Base-by-base conservation (phyloP, 92 coral and sea anemone species). In the Heteractis magnifica region DNA sequence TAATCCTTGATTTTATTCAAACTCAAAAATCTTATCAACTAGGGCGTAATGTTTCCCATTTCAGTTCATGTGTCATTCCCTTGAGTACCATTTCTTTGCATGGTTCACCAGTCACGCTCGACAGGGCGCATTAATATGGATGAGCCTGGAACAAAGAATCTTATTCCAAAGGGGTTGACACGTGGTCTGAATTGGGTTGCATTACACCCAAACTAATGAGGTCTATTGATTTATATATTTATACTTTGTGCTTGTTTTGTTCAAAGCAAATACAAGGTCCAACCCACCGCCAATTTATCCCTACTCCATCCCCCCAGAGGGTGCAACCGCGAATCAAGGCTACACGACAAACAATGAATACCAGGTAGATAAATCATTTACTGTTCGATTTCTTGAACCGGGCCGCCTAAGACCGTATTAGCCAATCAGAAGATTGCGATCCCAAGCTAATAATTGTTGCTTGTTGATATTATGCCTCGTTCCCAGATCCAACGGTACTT, bases 301-400 rank as follows among this genome's bases (percentile, higher is more conserved):
- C 49, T 93, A 88, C 82, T 88, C 94, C 34, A 91, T 93, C 72
- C 97, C 94, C 82, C 94, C 97, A 19, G 97, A 91, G 81, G 97
- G 94, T 10, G 88, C 87, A 49, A 82, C 86, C 51, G 88, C 77
- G 71, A 89, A 77, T 75, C 97, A 93, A 75, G 86, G 97, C 52
- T 93, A 91, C 85, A 72, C 76, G 12, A 65, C 79, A 5, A 20
- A 64, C 56, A 15, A 34, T 52, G 59, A 55, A 52, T 53, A 62
- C 20, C 26, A 62, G 70, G 70, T 62, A 62, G 7, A 62, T 18
- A 19, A 19, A 0, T 4, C 12, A 4, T 58, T 5, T 58, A 18
- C 12, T 10, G 19, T 62, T 5, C 12, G 65, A 34, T 2, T 34
- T 1, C 44, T 34, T 34, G 44, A 34, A 34, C 3, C 44, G 44